Percentiles rank a stretch among this genome's conserved stretches.
Evolutionary conservation across 2,888 invertebrate genomes (phyloP).

Genomic region (Agrenia bidenticulata): DNA sequence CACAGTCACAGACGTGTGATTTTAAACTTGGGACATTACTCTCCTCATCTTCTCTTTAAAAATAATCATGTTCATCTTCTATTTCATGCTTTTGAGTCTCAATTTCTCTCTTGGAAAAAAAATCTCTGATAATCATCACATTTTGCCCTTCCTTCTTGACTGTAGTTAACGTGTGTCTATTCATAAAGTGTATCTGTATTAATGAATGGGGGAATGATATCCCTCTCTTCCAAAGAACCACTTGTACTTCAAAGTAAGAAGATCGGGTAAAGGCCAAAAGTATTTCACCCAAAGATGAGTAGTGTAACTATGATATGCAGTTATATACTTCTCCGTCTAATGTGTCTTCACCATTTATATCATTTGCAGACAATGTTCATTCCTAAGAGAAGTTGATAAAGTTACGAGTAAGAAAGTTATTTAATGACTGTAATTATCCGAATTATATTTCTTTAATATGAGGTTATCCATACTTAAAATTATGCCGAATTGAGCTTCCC

Average conservation of each 20-base stretch:
- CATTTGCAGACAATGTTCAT: too few species aligned
- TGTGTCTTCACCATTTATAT: too few species aligned
- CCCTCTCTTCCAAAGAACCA: too few species aligned
- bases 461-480: not conserved
- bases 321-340: too few species aligned
- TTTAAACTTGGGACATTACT: conserved; percentile 12
- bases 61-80: conserved; percentile 15
- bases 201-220: too few species aligned
- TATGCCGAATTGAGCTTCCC: not conserved
- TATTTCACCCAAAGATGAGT: too few species aligned
- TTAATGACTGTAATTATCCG: conserved; percentile 4
- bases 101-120: conserved; percentile 9
- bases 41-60: conserved; percentile 9
- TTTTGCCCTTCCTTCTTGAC: not conserved
- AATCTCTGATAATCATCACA: conserved; percentile 12
- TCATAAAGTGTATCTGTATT: too few species aligned
- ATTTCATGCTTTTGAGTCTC: conserved; percentile 21
- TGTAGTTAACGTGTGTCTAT: too few species aligned
- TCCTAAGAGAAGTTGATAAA: not conserved
- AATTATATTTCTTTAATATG: not conserved
- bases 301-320: too few species aligned
- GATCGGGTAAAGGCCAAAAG: too few species aligned
- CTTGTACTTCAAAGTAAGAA: too few species aligned
- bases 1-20: conserved; percentile 12
- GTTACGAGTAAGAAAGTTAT: not conserved